A percentile compares a stretch with the other conserved stretches of the same genome.
Conservation (phyloP, 2,113 vertebrate species). For the Benthochromis sp. region DNA sequence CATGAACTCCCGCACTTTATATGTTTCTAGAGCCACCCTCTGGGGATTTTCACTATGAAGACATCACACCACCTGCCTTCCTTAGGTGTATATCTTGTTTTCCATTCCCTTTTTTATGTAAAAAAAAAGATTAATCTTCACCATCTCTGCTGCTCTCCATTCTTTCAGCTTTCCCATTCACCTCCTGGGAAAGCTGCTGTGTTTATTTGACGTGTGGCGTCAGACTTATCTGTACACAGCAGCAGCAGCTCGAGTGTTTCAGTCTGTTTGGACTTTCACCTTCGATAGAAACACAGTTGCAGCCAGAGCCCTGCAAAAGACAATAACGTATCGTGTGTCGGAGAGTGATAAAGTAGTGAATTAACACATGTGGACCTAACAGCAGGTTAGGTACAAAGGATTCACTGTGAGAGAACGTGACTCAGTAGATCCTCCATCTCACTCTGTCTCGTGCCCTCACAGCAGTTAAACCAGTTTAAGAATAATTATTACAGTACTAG, state of each 20-base stretch:
- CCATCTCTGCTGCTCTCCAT: background rate
- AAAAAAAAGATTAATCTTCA: background rate
- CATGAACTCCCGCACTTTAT: background rate
- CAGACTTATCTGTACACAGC: background rate
- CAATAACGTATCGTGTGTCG: background rate
- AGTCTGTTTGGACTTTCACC: background rate
- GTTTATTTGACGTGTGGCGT: conserved; percentile 1
- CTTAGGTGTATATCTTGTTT: background rate
- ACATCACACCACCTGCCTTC: background rate
- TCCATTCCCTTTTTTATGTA: background rate
- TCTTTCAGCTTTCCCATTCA: background rate
- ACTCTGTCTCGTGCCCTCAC: background rate
- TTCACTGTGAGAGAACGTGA: background rate
- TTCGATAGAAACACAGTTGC: background rate
- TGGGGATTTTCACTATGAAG: background rate
- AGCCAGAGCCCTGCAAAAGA: background rate
- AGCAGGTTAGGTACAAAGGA: background rate
- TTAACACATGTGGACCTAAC: background rate
- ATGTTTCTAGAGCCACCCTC: background rate
- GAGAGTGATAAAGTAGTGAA: background rate
- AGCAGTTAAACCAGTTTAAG: background rate
- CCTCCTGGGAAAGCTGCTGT: background rate
- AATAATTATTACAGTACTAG: background rate
- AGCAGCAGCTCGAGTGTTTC: background rate
- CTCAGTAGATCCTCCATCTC: background rate